Evolutionary conservation across 2,888 invertebrate species (phyloP), one percentile per base, ranked within the genome.

Genomic region (Orthosia gothica): DNA sequence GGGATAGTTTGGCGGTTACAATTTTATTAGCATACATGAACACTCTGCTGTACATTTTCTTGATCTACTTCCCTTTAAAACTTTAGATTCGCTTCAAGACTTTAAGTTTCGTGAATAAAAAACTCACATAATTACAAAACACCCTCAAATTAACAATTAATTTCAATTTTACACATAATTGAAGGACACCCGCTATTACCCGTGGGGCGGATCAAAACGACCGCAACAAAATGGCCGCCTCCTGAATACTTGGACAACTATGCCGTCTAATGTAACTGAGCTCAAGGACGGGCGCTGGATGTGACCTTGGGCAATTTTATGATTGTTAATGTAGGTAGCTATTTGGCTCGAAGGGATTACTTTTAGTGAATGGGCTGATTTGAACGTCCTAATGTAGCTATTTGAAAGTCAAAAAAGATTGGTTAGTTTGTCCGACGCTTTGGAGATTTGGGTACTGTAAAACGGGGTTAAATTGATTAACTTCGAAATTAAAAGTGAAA

Each of bases 201-300:
- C 78, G 74, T 63, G 12, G 61, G 58, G 49, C 11, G 80, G 83
- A 79, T 85, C 86, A 81, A 75, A 82, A 75, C 76, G 76, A 74
- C 87, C 83, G 54, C 86, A 82, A 87, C 83, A 80, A 86, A 83
- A 87, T 81, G 79, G 74, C 70, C 40, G 74, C 74, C 63, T 40
- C 65, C 70, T 62, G 52, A 82, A 84, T 84, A 86, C 87, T 87
- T 84, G 74, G 65, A 70, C 58, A 87, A 87, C 87, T 87, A 87
- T 85, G 75, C 15, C 66, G 66, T 79, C 75, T 67, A 84, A 73
- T 84, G 76, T 79, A 71, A 32, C 67, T 13, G n/a, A 9, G 26
- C 12, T 55, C 68, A 74, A 71, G 70, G 70, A 47, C 67, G 7
- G 5, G 5, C 15, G 13, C 40, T 59, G 26, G 65, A 62, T 54